phyloP scores from a whole-genome alignment of 35 echinoderm and acorn worm genomes.

The Heliocidaris erythrogramma region DNA sequence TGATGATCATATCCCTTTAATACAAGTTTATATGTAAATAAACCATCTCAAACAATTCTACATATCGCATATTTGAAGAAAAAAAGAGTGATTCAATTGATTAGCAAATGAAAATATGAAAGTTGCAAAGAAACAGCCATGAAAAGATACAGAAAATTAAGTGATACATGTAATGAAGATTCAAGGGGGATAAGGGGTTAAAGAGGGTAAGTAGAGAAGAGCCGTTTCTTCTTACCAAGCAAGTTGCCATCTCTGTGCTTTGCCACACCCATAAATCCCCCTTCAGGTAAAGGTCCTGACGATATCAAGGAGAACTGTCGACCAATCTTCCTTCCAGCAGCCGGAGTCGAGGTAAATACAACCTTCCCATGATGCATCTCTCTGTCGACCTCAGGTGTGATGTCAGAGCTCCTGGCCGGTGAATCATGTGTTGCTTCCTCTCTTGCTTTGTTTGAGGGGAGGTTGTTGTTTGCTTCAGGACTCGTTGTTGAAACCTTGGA shows the following conservation, averaged over 20 bases:
- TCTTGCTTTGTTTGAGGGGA: neutral
- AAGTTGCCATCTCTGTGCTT: slow-evolving; percentile 86
- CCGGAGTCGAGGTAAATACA: slow-evolving; percentile 79
- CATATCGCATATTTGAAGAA: too few species aligned
- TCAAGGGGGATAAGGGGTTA: neutral
- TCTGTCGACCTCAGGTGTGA: neutral
- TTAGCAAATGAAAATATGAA: too few species aligned
- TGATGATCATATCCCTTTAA: too few species aligned
- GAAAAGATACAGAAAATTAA: neutral
- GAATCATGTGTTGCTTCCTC: neutral
- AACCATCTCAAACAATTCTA: too few species aligned
- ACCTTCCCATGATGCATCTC: neutral
- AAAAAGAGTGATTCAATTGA: too few species aligned
- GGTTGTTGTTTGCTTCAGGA: slow-evolving; percentile 25
- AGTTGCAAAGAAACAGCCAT: neutral
- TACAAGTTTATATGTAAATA: too few species aligned
- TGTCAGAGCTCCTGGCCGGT: neutral
- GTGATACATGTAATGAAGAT: neutral
- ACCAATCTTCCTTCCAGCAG: slow-evolving; percentile 53
- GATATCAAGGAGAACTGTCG: slow-evolving; percentile 70
- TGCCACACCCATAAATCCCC: slow-evolving; percentile 79
- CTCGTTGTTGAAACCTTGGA: neutral
- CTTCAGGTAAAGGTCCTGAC: slow-evolving; percentile 77
- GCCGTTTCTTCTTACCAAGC: slow-evolving; percentile 68
- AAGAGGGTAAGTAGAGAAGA: neutral